Base-by-base conservation (phyloP, 1,140 invertebrate species). In the Heterodera carotae region DNA sequence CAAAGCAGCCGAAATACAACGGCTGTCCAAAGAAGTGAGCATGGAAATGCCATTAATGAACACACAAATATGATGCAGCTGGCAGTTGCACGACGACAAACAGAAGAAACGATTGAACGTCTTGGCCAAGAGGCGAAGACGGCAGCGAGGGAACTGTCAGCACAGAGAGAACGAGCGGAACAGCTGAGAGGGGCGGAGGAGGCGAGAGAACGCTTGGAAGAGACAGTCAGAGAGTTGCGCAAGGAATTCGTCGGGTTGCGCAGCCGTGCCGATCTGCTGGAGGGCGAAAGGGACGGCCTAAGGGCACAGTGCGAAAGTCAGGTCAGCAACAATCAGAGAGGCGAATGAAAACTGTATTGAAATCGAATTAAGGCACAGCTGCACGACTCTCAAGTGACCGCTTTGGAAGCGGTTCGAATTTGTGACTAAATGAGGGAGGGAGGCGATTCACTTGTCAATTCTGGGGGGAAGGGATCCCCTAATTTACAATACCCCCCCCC, bases 231-330 rank as follows among this genome's bases (percentile, higher is more conserved):
- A 25, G 83, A 86, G 59, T 53, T 87, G 25, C 81, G 85, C 78
- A 73, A 67, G 29, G 85, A 86, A 86, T 81, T 87, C 34, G 86
- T 82, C 68, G 78, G 79, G 4, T 66, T 86, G 68, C 84, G 83
- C 36, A 85, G 77, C 34, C 78, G 80, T 70, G 86, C 85, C 4
- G 84, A 87, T 48, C 85, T 86, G 64, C 71, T 86, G 22, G 85
- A 86, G 74, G 84, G 81, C n/a, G 85, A 86, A 76, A 68, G 86
- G 34, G 77, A 84, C 62, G 87, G 85, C 31, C 77, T 86, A 25
- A 79, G 78, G 76, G 81, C 83, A 62, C 85, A 86, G 68, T 84
- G 82, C 25, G 84, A 86, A 72, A 86, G 83, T 73, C 86, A 87
- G 67, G 56, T 66, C n/a, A 66, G 27, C 22, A 15, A 56, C 25